Percentiles rank a stretch among this genome's conserved stretches.
Evolutionary conservation across 2,113 vertebrate genomes (phyloP).

Genomic region (Halichoeres trimaculatus): DNA sequence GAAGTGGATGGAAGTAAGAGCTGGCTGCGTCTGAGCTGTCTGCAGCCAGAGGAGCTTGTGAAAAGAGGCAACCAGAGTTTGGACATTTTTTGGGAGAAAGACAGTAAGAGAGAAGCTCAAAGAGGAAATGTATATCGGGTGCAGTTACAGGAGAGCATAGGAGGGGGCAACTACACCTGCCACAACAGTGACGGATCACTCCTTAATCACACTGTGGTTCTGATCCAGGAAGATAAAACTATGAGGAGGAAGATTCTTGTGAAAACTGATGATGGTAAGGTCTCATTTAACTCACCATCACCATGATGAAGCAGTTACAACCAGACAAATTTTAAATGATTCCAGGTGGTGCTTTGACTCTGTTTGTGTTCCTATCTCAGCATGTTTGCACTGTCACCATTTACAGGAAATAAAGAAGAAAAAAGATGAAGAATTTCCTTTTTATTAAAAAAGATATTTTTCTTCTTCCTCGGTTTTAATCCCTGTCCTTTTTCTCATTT

Average conservation of each 20-base stretch:
- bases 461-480: too few relatives aligned
- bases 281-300: background rate
- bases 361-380: conserved; percentile 5
- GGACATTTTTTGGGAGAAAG: conserved; percentile 69
- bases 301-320: background rate
- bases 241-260: conserved; percentile 56
- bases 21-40: conserved; percentile 56
- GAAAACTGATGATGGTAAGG: conserved; percentile 36
- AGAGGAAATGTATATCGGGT: conserved; percentile 60
- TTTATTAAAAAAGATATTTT: too few relatives aligned
- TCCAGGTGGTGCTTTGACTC: background rate
- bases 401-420: too few relatives aligned
- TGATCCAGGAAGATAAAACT: conserved; percentile 45
- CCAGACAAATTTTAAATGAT: background rate
- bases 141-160: conserved; percentile 59
- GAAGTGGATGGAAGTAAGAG: conserved; percentile 53
- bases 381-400: background rate
- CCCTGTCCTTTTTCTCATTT: background rate
- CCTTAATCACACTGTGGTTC: conserved; percentile 71
- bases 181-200: conserved; percentile 60
- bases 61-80: background rate
- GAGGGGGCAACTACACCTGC: conserved; percentile 77
- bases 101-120: conserved; percentile 29
- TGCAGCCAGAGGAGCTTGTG: conserved; percentile 14
- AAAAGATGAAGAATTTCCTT: too few relatives aligned